A percentile compares a stretch with the other conserved stretches of the same genome.
These are phyloP conservation scores for Crocuta crocuta DNA, from an alignment of 2,113 vertebrate genomes.

Conservation along the genomic window DNA sequence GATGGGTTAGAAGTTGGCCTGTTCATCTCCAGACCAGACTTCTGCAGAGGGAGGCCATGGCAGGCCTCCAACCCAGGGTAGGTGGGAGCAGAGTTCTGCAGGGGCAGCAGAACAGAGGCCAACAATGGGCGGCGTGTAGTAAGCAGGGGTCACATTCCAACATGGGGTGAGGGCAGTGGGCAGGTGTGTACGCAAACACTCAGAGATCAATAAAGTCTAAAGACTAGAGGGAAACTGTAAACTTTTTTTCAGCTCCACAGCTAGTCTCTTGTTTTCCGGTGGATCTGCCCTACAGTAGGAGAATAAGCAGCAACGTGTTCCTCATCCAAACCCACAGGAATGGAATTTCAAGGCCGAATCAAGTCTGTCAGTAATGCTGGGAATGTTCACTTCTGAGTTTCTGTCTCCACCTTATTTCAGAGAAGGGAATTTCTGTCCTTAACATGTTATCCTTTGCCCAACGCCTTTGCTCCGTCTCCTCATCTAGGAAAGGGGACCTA, in stretches of 20 bases:
- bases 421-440: background rate
- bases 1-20: background rate
- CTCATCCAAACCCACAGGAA: background rate
- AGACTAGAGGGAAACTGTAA: background rate
- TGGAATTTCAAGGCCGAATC: background rate
- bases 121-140: background rate
- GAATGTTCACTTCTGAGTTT: background rate
- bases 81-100: background rate
- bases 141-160: background rate
- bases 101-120: background rate
- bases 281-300: background rate
- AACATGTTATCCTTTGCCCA: background rate
- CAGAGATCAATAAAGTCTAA: background rate
- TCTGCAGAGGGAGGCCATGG: background rate
- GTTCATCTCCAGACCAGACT: background rate
- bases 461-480: background rate
- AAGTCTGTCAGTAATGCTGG: background rate
- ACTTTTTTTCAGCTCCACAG: background rate
- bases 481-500: background rate
- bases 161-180: rapidly evolving
- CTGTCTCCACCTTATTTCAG: background rate
- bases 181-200: background rate
- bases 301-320: background rate
- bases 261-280: background rate
- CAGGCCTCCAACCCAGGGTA: rapidly evolving